Percentiles rank a stretch among this genome's conserved stretches.
Conservation (phyloP, 1,140 invertebrate genomes). For the Lepidurus apus region DNA sequence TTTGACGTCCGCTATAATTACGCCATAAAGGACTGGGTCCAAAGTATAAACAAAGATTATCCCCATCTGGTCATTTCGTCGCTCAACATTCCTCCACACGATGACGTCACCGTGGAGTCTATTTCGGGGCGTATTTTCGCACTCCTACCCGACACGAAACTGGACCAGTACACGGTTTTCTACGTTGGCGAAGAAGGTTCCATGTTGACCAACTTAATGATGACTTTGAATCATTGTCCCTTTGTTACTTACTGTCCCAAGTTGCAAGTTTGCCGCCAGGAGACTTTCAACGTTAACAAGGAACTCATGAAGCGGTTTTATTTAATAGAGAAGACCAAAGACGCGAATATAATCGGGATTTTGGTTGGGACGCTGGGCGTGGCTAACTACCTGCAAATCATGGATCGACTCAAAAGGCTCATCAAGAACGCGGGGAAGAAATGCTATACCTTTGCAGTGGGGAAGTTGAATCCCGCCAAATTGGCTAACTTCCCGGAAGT, state of each 20-base stretch:
- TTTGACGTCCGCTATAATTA: constrained; percentile 68
- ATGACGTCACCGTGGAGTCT: not conserved
- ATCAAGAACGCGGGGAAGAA: constrained; percentile 71
- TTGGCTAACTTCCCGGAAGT: constrained; percentile 89
- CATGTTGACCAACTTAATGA: constrained; percentile 50
- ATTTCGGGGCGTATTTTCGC: constrained; percentile 25
- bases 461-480: constrained; percentile 86
- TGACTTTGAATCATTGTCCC: constrained; percentile 46
- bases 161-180: constrained; percentile 49
- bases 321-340: constrained; percentile 80
- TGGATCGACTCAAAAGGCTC: constrained; percentile 66
- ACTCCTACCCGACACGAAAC: constrained; percentile 42
- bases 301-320: constrained; percentile 69
- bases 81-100: constrained; percentile 25
- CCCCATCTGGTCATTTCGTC: constrained; percentile 17
- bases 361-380: constrained; percentile 81
- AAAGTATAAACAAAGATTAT: constrained; percentile 24
- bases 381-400: constrained; percentile 68
- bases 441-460: constrained; percentile 81
- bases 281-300: constrained; percentile 41
- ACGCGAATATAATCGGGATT: constrained; percentile 78
- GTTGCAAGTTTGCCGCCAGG: constrained; percentile 37
- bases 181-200: constrained; percentile 52
- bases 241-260: constrained; percentile 46
- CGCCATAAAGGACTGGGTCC: constrained; percentile 51